Conservation (phyloP, 2,888 invertebrate genomes). For the Adineta ricciae region DNA sequence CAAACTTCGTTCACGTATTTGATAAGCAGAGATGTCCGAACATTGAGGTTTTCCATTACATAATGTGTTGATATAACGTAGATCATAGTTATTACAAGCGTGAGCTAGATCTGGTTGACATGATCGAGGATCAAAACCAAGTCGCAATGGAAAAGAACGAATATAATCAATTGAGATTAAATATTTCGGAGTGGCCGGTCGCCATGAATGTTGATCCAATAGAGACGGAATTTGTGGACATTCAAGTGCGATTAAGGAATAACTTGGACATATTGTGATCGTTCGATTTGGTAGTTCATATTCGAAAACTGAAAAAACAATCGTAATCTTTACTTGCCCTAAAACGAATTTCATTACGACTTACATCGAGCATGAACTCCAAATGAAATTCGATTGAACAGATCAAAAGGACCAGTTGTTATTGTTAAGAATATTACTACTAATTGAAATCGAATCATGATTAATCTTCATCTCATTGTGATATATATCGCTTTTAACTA, state of each 20-base stretch:
- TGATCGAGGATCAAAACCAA: background rate
- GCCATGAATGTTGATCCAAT: background rate
- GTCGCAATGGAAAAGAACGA: background rate
- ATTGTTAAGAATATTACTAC: background rate
- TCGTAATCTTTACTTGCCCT: background rate
- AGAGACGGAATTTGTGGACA: background rate
- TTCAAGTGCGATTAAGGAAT: background rate
- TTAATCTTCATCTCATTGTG: background rate
- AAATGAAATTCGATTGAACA: background rate
- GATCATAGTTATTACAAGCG: background rate
- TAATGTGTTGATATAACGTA: constrained; percentile 1
- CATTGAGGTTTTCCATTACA: constrained; percentile 15
- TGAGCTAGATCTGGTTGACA: background rate
- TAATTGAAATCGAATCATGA: background rate
- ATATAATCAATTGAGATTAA: background rate
- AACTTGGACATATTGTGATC: constrained; percentile 1
- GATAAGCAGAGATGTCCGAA: background rate
- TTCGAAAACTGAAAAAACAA: background rate
- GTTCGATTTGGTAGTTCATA: constrained; percentile 21
- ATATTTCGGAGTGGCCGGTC: background rate
- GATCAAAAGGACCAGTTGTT: background rate
- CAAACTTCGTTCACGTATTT: constrained; percentile 22
- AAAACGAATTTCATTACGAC: no score
- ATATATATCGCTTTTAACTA: background rate
- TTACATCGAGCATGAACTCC: background rate